Conservation (phyloP, 2,888 invertebrate species). For the Cyaniris semiargus region DNA sequence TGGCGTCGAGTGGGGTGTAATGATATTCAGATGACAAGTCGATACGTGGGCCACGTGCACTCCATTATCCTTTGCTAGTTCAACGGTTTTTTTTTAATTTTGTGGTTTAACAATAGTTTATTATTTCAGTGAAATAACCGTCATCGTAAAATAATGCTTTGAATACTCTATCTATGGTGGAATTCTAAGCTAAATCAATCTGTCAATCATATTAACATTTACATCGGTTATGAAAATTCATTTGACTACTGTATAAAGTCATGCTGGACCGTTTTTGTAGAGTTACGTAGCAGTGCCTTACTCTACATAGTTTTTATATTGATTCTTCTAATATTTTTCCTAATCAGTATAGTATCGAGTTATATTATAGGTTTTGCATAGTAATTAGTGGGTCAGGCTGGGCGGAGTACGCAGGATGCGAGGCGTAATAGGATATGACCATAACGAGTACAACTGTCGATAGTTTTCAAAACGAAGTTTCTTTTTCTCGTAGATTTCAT, state of each 20-base stretch:
- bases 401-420: conserved; percentile 27
- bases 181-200: background rate
- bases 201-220: background rate
- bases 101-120: background rate
- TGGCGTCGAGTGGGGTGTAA: conserved; percentile 56
- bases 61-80: conserved; percentile 14
- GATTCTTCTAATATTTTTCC: conserved; percentile 28
- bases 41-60: conserved; percentile 41
- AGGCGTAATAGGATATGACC: conserved; percentile 25
- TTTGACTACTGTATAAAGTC: conserved; percentile 23
- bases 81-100: background rate
- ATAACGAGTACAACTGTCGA: conserved; percentile 16
- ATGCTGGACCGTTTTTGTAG: conserved; percentile 2
- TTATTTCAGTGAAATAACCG: background rate
- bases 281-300: conserved; percentile 15
- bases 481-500: background rate
- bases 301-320: conserved; percentile 25
- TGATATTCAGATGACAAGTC: conserved; percentile 48
- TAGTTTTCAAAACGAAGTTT: background rate
- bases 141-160: background rate
- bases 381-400: conserved; percentile 26
- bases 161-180: background rate
- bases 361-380: conserved; percentile 27
- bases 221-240: conserved; percentile 6
- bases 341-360: conserved; percentile 12